Evolutionary conservation across 1,140 invertebrate species (phyloP).

Genomic region (Arion vulgaris): DNA sequence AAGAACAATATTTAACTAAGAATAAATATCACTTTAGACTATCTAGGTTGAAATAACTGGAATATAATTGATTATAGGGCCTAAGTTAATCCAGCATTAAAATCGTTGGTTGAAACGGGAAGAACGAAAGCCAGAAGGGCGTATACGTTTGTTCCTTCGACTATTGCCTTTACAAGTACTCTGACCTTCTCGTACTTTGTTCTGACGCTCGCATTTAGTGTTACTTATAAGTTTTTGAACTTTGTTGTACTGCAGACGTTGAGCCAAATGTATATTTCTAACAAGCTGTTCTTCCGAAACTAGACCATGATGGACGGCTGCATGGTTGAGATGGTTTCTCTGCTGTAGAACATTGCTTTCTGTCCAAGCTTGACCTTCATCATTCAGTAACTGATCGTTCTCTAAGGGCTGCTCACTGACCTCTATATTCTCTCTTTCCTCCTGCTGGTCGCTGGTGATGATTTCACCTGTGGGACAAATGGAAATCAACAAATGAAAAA

Average conservation of each 20-base stretch:
- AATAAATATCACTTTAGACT: neutral
- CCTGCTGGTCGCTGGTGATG: neutral
- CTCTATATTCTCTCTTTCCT: neutral
- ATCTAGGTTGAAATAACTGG: neutral
- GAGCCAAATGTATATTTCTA: constrained; percentile 41
- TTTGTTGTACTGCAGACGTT: constrained; percentile 44
- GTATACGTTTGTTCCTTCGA: constrained; percentile 42
- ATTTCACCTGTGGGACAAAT: constrained; percentile 17
- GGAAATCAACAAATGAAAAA: neutral
- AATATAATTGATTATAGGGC: neutral
- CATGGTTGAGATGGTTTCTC: neutral
- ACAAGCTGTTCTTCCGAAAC: constrained; percentile 7
- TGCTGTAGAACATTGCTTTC: neutral
- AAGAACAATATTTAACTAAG: neutral
- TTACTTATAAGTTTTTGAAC: constrained; percentile 46
- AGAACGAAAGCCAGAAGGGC: constrained; percentile 46
- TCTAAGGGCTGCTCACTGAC: neutral
- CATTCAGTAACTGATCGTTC: neutral
- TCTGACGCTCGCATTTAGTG: constrained; percentile 46
- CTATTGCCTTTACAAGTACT: constrained; percentile 40
- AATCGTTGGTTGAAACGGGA: constrained; percentile 41
- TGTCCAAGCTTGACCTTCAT: neutral
- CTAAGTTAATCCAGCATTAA: constrained; percentile 11
- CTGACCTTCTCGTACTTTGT: constrained; percentile 45
- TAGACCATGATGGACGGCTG: neutral